A percentile compares a stretch with the other conserved stretches of the same genome.
Conservation (phyloP, 1,140 invertebrate species). For the Oscheius sp. region DNA sequence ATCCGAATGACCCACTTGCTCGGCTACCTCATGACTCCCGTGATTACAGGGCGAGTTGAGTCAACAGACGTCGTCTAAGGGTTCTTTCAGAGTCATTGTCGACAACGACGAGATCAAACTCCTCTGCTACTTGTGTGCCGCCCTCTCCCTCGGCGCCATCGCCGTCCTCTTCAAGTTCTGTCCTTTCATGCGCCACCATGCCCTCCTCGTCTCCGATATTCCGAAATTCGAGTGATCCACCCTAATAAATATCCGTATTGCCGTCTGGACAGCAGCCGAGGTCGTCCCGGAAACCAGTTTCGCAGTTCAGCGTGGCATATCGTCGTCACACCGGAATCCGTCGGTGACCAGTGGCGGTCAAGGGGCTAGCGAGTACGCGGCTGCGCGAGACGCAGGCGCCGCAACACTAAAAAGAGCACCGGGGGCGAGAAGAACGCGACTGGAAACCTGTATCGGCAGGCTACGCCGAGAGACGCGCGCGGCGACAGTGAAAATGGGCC, state of each 20-base stretch:
- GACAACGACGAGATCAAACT: constrained; percentile 34
- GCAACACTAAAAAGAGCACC: too few relatives aligned
- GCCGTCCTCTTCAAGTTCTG: background rate
- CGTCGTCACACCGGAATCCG: too few relatives aligned
- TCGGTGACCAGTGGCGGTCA: too few relatives aligned
- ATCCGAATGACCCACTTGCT: constrained; percentile 44
- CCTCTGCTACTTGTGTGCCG: constrained; percentile 41
- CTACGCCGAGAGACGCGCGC: background rate
- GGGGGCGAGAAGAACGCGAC: too few relatives aligned
- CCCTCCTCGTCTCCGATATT: too few relatives aligned
- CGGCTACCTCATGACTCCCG: constrained; percentile 39
- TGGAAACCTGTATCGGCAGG: background rate
- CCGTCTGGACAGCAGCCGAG: too few relatives aligned
- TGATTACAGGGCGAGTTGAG: constrained; percentile 37
- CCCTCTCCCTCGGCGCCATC: constrained; percentile 13
- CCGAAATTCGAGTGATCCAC: too few relatives aligned
- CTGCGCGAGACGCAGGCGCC: too few relatives aligned
- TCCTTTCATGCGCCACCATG: background rate
- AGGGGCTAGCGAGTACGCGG: too few relatives aligned
- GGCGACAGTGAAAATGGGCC: background rate
- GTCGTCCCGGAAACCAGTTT: too few relatives aligned
- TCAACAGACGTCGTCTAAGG: background rate
- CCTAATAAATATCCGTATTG: too few relatives aligned
- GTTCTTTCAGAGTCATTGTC: constrained; percentile 13
- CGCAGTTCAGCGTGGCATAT: too few relatives aligned